Base-by-base conservation (phyloP, 2,797 vertebrate genomes). In the Graptemys geographica region DNA sequence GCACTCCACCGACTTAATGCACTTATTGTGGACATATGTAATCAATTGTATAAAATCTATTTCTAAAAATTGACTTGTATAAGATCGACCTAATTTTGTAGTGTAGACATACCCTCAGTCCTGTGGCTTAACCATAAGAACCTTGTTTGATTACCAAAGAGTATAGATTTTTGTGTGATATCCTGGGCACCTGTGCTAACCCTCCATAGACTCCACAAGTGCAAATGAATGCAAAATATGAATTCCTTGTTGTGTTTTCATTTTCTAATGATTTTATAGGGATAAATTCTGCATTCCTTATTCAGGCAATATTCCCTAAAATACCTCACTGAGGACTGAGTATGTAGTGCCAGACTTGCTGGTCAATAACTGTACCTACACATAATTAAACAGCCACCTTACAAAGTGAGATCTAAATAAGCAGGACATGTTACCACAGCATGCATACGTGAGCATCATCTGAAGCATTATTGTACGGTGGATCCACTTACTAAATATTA, bases 351-450 rank as follows among this genome's bases (percentile, higher is more conserved):
- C 80, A 59, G 78, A 65, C 79, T 89, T 69, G 69, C 52, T 83
- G 2, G 16, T 74, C 19, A 74, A 13, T 27, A 74, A 44, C 19
- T 13, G 21, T 44, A 74, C 11, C 11, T 6, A 25, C 41, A 74
- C 9, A 23, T 74, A 27, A 44, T 41, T 44, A 23, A 44, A 74
- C 12, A 8, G 37, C 69, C 37, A 72, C 69, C 69, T 25, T 74
- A 74, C 11, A 25, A 41, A 74, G 37, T 27, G 41, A 74, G 82
- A 57, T 53, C 86, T 94, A 47, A 92, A 80, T 85, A 96, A 96
- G 94, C 84, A 95, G 44, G 89, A 90, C 96, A 93, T 55, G 93
- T 44, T 91, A 93, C 93, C 86, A 81, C 90, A 91, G 33, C 49
- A 28, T 59, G 81, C 83, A 53, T 87, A 72, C 44, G 28, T 55